Evolutionary conservation across 2,797 vertebrate species (phyloP), one percentile per base, ranked within the genome.

Genomic region (Pterois miles): DNA sequence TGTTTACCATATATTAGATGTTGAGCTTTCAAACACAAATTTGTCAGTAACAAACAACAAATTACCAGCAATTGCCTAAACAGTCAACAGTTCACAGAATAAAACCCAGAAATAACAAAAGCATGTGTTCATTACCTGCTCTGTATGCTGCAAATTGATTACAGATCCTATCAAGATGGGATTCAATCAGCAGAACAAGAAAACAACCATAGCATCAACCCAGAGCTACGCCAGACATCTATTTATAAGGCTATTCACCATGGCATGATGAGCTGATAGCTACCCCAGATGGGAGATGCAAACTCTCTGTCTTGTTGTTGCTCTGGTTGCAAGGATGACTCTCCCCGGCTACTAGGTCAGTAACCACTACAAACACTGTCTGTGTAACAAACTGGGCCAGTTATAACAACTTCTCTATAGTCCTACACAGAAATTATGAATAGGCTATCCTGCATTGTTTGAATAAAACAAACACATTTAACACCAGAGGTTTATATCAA

Each of bases 311-410:
- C 83, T 83, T 84, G 60, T 85, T 85, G 92, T 94, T 95, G 92
- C 91, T 94, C 80, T 90, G 91, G 93, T 89, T 91, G 91, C 92
- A 91, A 64, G 53, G 76, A 82, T 88, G 81, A 77, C 85, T 91
- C 87, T 93, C 91, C 92, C 86, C 79, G 69, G 85, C 91, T 94
- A 93, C 91, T 88, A 46, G 59, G 57, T 69, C 78, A 90, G 94
- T 94, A 94, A 95, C 94, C 93, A 95, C 88, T 89, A 94, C 92
- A 95, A 95, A 95, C 93, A 92, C 34, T 9, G 43, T 6, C 25
- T 72, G 46, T 83, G 74, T 71, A 22, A 83, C 74, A 82, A 89
- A 86, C 80, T 60, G 40, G 12, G 54, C 65, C 33, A 81, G 71
- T 72, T 46, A 73, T 82, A 74, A n/a, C 54, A 43, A 72, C 52